Base-by-base conservation (phyloP, 2,888 invertebrate genomes). In the Chromoteleia sp. region DNA sequence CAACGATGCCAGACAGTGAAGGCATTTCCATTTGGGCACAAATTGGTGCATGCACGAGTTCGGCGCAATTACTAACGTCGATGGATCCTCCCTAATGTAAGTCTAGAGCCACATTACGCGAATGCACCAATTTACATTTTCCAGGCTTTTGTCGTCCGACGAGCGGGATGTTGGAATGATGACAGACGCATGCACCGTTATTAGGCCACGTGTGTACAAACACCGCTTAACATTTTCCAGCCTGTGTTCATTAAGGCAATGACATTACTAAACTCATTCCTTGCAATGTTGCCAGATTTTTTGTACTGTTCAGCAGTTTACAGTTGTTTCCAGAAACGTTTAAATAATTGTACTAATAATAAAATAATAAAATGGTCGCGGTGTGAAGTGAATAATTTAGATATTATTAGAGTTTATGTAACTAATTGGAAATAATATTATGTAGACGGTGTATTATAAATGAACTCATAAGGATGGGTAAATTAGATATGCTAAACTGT, bases 101-200 rank as follows among this genome's bases (percentile, higher is more conserved):
- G 76, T 83, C 75, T 82, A 71, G 82, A 77, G 70, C 70, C 58
- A 41, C 77, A 77, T 74, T 74, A 70, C 80, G 71, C 45, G 77
- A 83, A 81, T 80, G 77, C 70, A 59, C 65, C 77, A 83, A 83
- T 83, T 83, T 83, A 77, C 83, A 81, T 74, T 71, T 81, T 74
- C 70, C 70, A 70, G 41, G 81, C 80, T 81, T 81, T 83, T 83
- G 75, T 78, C 71, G 74, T 59, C 25, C 54, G 45, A 58, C 50
- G 65, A 56, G 50, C 1, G 12, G 17, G 29, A 29, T 19, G 45
- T 52, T 5, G 58, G 19, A 58, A 50, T 58, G 48, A 58, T 67
- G 74, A 61, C 73, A 74, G 67, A 74, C 61, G 48, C 54, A 68
- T 68, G 41, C 77, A 58, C 67, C 39, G 45, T 74, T 74, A 79